Percentiles rank a stretch among this genome's conserved stretches.
Evolutionary conservation across 2,797 vertebrate genomes (phyloP).

Genomic region (Arvicola amphibius): DNA sequence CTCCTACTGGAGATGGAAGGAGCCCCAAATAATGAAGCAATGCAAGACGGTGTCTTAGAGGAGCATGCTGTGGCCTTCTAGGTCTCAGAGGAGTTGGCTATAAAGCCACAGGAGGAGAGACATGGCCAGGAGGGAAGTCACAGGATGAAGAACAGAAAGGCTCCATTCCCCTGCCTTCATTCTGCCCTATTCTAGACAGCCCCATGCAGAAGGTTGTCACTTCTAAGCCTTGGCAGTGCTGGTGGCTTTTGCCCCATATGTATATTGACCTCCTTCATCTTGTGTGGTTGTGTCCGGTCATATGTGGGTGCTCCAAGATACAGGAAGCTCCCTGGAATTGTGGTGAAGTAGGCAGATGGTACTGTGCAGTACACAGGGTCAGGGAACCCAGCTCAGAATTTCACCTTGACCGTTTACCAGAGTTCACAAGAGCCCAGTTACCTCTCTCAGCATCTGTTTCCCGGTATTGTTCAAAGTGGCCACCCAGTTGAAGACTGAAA

Average conservation of each 20-base stretch:
- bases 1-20: not conserved
- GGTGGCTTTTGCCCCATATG: too few relatives aligned
- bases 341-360: too few relatives aligned
- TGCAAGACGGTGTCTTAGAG: not conserved
- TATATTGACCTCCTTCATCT: not conserved
- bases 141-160: not conserved
- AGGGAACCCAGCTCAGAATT: not conserved
- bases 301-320: rapidly evolving
- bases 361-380: too few relatives aligned
- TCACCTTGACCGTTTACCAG: not conserved
- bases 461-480: not conserved
- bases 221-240: rapidly evolving
- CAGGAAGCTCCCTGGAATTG: rapidly evolving
- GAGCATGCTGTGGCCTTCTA: rapidly evolving
- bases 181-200: not conserved
- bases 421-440: not conserved
- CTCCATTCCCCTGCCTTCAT: not conserved
- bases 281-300: not conserved
- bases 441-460: not conserved
- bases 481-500: too few relatives aligned
- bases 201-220: too few relatives aligned
- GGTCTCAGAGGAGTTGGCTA: not conserved
- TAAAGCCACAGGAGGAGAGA: not conserved
- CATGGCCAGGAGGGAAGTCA: not conserved
- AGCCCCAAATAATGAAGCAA: not conserved